Evolutionary conservation across 2,113 vertebrate genomes (phyloP), one percentile per base, ranked within the genome.

Genomic region (Chelonoidis abingdonii): DNA sequence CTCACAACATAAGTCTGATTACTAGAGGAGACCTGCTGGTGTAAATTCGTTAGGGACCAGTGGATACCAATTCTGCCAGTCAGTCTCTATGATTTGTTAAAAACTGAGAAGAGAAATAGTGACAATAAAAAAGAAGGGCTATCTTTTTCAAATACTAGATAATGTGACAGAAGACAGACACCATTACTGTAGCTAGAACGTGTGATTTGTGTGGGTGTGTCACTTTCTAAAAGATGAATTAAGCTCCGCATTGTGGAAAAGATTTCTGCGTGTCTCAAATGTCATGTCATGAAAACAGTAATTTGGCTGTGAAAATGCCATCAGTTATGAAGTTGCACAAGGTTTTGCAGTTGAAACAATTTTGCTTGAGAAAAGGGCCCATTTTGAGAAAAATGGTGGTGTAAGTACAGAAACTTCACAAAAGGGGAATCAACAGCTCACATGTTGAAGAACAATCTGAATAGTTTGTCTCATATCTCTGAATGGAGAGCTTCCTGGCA

Each of bases 61-160:
- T 0, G 1, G 62, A 13, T 49, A 56, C 25, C 9, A 0, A 0
- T 56, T 83, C 21, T 78, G 59, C 12, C 52, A 25, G 9, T 50
- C 84, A 78, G 21, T 35, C 17, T 87, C 87, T 1, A 72, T 38
- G n/a, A 21, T 22, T 72, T 38, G 9, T 72, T 35, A 69, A n/a
- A n/a, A 69, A 69, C 35, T 5, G 65, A 69, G 65, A 69, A 69
- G n/a, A 6, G 3, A 50, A 65, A 47, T 4, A 1, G 80, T 54
- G 2, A n/a, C 83, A 35, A 52, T 5, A 47, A 78, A 47, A 78
- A 78, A 47, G 41, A 84, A 13, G 65, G 16, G 65, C 1, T 83
- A 4, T 44, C 27, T 1, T 11, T 65, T 89, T 41, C 13, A 72
- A 84, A 85, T 57, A 53, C 5, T 80, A 54, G 53, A 80, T 93